A percentile compares a stretch with the other conserved stretches of the same genome.
Conservation (phyloP, 2,888 invertebrate genomes). For the Leptinotarsa juncta region DNA sequence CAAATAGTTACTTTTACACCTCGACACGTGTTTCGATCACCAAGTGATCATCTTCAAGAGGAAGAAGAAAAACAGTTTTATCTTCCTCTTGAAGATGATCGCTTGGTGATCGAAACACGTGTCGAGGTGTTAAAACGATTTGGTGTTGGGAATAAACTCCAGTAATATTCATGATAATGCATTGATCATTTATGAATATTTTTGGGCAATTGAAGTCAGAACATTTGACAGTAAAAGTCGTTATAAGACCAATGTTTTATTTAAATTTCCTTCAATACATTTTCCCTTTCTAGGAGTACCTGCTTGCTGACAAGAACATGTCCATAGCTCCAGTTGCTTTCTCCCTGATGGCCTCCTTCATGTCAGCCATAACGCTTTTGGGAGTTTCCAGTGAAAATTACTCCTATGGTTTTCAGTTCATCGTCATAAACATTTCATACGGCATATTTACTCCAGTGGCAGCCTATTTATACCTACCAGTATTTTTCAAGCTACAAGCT, state of each 20-base stretch:
- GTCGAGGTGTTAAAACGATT: too few species aligned
- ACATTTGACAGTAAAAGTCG: background rate
- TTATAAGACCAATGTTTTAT: background rate
- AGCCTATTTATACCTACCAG: constrained; percentile 83
- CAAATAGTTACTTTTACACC: too few species aligned
- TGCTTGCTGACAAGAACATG: constrained; percentile 86
- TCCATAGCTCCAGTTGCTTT: constrained; percentile 84
- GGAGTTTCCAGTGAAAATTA: constrained; percentile 92
- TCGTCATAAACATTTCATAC: constrained; percentile 81
- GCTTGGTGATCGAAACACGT: too few species aligned
- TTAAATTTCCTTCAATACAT: background rate
- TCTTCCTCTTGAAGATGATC: too few species aligned
- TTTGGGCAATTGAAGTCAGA: too few species aligned
- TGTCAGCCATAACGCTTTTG: constrained; percentile 90
- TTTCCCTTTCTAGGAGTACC: constrained; percentile 76
- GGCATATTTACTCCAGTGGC: constrained; percentile 82
- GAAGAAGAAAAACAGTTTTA: too few species aligned
- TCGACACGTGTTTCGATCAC: too few species aligned
- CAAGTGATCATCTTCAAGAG: too few species aligned
- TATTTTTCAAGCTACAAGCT: constrained; percentile 84
- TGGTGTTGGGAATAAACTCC: too few species aligned
- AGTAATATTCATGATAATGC: too few species aligned
- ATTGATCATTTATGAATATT: too few species aligned
- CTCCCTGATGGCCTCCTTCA: constrained; percentile 93
- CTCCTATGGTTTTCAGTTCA: constrained; percentile 83